Base-by-base conservation (phyloP, 2,797 vertebrate species). In the Enteromius anoplus region DNA sequence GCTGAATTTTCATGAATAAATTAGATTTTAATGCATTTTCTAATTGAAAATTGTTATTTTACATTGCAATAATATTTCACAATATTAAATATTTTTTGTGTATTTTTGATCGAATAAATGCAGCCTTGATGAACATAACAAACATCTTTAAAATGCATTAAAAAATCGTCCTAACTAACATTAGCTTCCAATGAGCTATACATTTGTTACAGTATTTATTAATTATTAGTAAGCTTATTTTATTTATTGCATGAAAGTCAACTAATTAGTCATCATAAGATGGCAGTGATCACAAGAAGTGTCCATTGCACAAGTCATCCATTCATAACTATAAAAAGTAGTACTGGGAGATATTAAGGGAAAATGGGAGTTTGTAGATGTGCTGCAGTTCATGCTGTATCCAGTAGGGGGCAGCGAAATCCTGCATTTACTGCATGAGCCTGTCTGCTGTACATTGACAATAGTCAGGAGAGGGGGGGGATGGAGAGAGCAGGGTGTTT, bases 391-490 rank as follows among this genome's bases (percentile, higher is more conserved):
- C 51, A 9, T 8, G 29, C 1, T 37, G 37, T 21, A 2, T 11
- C 79, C 89, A 84, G 83, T 21, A 79, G 86, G 78, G 73, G 87
- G 89, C 88, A 87, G 37, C 65, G 51, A 65, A 15, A 2, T 32
- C 51, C 23, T 75, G 23, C 14, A 42, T 11, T 3, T 12, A 7
- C 78, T 45, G 71, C 26, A 40, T 58, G 47, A 73, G 77, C 64
- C 53, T 26, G 71, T 47, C 34, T 51, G 37, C 42, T 29, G 78
- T 68, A 55, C 51, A 60, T 29, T 14, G 19, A 83, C 78, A 78
- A 66, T 64, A 80, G 15, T 75, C 55, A 21, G 23, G 49, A 26
- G 69, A 5, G 26, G 26, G 26, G 26, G 26, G 26, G 26, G 26
- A 1, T 34, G 42, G 42, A 81, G 55, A 29, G 58, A 60, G 19